phyloP scores from a whole-genome alignment of 92 coral and sea anemone genomes.

The Palythoa heliodiscus region DNA sequence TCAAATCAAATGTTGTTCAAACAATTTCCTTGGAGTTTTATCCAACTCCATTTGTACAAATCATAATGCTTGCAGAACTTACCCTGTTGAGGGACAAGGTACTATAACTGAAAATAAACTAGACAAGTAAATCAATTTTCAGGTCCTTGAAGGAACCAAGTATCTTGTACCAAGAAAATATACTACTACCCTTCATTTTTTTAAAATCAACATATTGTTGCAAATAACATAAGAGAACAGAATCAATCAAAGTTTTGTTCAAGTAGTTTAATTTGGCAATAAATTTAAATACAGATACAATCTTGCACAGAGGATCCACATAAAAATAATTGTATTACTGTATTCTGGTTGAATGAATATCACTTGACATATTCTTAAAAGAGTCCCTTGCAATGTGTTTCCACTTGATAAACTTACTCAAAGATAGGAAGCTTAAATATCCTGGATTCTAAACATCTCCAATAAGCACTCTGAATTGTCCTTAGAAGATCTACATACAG shows the following conservation, averaged over 20 bases:
- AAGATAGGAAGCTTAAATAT: not conserved
- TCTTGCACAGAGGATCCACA: not conserved
- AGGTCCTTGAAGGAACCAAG: not conserved
- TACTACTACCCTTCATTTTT: not conserved
- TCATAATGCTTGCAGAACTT: not conserved
- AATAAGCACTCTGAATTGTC: not conserved
- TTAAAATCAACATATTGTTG: not conserved
- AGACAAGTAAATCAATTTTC: not conserved
- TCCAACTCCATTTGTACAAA: not conserved
- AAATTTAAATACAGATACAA: not conserved
- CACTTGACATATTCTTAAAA: not conserved
- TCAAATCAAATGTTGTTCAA: not conserved
- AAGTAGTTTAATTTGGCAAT: not conserved
- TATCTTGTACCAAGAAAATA: not conserved
- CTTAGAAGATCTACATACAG: not conserved
- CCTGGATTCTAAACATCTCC: not conserved
- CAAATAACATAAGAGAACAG: not conserved
- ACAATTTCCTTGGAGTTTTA: not conserved
- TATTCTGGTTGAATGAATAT: not conserved
- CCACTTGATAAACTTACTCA: not conserved
- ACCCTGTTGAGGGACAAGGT: conserved; percentile 2
- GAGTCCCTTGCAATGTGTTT: not conserved
- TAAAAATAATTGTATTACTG: not conserved
- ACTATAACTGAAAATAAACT: not conserved
- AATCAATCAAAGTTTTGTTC: not conserved